A percentile compares a stretch with the other conserved stretches of the same genome.
Conservation (phyloP, 23 tunicate genomes). For the Trididemnum miniatum region DNA sequence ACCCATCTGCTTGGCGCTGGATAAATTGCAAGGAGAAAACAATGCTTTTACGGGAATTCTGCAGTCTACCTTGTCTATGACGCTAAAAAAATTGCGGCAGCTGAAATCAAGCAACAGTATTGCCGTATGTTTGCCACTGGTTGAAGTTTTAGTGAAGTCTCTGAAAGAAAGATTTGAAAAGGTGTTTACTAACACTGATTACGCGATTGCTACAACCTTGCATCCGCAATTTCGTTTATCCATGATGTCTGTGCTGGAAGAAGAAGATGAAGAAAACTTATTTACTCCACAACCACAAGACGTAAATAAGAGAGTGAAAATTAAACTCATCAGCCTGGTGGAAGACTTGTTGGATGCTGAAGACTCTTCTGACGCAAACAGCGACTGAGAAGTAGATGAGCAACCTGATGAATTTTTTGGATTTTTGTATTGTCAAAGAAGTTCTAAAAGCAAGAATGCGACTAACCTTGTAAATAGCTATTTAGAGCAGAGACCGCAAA, state of each 20-base stretch:
- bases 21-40: neutral
- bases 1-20: neutral
- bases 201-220: neutral
- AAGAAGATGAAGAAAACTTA: neutral
- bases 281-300: too few relatives aligned
- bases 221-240: neutral
- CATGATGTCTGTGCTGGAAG: neutral
- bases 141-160: neutral
- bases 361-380: neutral
- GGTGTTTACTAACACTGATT: neutral
- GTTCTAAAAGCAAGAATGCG: neutral
- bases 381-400: neutral
- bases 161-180: neutral
- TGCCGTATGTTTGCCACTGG: neutral
- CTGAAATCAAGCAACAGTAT: neutral
- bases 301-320: neutral
- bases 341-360: neutral
- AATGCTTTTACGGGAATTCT: neutral
- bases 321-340: neutral
- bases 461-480: neutral
- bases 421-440: neutral
- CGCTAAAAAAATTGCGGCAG: neutral
- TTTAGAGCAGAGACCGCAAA: neutral
- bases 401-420: neutral
- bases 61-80: neutral